These are phyloP conservation scores for Pseudolycoriella hygida DNA, from an alignment of 2,888 invertebrate species.

Conservation along the genomic window DNA sequence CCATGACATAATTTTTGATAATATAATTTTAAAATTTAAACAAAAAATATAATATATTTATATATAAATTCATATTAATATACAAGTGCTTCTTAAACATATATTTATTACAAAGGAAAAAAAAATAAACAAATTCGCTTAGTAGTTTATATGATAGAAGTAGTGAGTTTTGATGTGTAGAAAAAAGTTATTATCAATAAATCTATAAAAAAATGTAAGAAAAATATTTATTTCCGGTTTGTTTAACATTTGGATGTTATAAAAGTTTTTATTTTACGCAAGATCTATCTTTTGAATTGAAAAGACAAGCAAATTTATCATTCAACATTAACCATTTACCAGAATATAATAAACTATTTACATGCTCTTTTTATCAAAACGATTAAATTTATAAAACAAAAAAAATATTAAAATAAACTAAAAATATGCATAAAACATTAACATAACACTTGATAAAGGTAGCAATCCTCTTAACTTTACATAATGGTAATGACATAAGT, in stretches of 20 bases:
- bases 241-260: background rate
- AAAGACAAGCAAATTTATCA: too few species aligned
- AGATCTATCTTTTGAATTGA: too few species aligned
- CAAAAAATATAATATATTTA: slow-evolving; percentile 1
- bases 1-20: background rate
- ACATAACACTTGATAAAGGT: too few species aligned
- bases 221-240: background rate
- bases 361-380: too few species aligned
- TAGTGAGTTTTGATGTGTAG: slow-evolving; percentile 2
- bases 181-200: background rate
- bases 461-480: too few species aligned
- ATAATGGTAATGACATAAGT: too few species aligned
- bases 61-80: slow-evolving; percentile 4
- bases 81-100: slow-evolving; percentile 3
- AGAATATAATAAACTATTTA: too few species aligned
- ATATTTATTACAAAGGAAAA: slow-evolving; percentile 1
- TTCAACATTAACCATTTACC: too few species aligned
- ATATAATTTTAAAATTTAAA: background rate
- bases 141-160: background rate
- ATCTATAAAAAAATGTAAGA: background rate
- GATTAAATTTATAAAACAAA: too few species aligned
- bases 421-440: too few species aligned
- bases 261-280: too few species aligned
- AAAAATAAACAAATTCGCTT: slow-evolving; percentile 2
- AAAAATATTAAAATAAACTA: too few species aligned